Base-by-base conservation (phyloP, 2,797 vertebrate species). In the Hydrolagus colliei region DNA sequence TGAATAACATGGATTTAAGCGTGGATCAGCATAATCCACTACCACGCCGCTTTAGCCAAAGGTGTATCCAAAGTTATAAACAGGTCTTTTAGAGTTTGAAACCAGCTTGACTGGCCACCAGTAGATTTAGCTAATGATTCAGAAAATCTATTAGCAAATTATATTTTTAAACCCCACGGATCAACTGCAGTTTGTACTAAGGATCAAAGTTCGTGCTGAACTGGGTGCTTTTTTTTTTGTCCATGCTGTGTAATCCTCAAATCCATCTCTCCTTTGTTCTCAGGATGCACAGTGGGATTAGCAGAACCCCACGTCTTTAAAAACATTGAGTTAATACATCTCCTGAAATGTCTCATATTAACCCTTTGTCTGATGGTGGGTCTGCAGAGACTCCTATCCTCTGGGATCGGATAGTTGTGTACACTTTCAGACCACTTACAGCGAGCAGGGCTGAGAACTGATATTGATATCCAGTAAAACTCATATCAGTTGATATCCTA, bases 61-160 rank as follows among this genome's bases (percentile, higher is more conserved):
- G 52, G 41, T 68, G 18, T n/a, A 32, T 13, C 13, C 65, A 14
- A 65, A 27, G 62, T 65, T 80, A 65, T 80, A 35, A 82, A 41
- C 63, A 68, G 41, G 32, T 1, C 9, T 82, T 68, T 82, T 82
- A 68, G 27, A 32, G 35, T 82, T 82, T 41, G 9, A 65, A 68
- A 68, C 16, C 9, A 22, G 65, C 14, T 11, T 9, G 63, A 16
- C 35, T 9, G 75, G 10, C 59, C 41, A n/a, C 2, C 11, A 11
- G 20, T 77, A 59, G 75, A 77, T 18, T 16, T 77, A 18, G 63
- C 63, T 82, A 41, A 35, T 35, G 35, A 35, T 27, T 67, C 41
- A 68, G 65, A 67, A 67, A 84, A 84, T 84, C 79, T 18, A 68
- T 84, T 71, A 68, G 79, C 16, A 84, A 84, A 41, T 84, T 68